Evolutionary conservation across 1,140 invertebrate species (phyloP), one percentile per base, ranked within the genome.

Genomic region (Plectus sambesii): DNA sequence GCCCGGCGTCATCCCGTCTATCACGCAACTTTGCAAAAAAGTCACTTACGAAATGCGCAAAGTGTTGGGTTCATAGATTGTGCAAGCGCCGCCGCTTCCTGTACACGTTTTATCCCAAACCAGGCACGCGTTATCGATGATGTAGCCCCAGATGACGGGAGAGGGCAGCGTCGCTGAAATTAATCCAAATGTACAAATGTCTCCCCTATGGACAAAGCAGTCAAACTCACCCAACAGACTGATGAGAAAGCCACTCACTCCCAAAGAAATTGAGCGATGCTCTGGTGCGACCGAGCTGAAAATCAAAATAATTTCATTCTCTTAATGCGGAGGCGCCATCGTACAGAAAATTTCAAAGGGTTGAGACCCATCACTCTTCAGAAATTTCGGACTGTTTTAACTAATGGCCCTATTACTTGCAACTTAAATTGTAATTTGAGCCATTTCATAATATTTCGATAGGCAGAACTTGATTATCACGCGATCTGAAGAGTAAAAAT

Each of bases 81-180:
- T 48, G 51, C 71, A 72, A 6, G 64, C 61, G 15, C 71, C 71
- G 19, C 41, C 52, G 26, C 57, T 51, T 24, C 59, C 68, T n/a
- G n/a, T n/a, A 29, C 70, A 64, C 5, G 44, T 41, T 22, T 53
- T 51, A 23, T 61, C 54, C 70, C 70, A 72, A 9, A 69, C 44
- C 19, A 68, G 24, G 58, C 71, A 72, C 9, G 67, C 49, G 12
- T 48, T 49, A 41, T 72, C 71, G 20, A 73, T 59, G 2, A 72
- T 59, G 37, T 60, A 56, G 26, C 70, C 71, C 57, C 71, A 70
- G 26, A 72, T 27, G 2, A 72, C 47, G 1, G 71, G 71, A 19
- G 70, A 71, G 3, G 71, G 71, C 4, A 72, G 59, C 6, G 68
- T 69, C 5, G 63, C 66, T 63, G 41, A 17, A 53, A 58, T n/a